These are phyloP conservation scores for Ectemnius continuus DNA, from an alignment of 2,888 invertebrate species.

Conservation along the genomic window DNA sequence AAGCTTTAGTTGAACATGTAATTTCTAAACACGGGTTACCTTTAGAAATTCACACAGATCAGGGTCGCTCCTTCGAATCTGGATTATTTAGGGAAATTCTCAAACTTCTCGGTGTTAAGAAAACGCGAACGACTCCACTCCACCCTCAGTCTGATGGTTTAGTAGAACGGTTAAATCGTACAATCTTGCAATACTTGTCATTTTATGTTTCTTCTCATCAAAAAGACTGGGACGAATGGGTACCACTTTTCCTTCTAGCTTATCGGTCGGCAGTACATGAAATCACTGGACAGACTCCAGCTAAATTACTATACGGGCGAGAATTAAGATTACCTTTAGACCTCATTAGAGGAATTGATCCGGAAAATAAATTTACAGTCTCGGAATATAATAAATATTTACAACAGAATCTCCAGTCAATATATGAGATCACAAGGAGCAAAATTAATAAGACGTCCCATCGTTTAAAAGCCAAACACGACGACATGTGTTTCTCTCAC, in stretches of 20 bases:
- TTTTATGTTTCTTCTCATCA: no score
- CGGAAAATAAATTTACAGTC: no score
- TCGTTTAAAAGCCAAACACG: no score
- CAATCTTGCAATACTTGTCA: no score
- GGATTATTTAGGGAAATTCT: not conserved
- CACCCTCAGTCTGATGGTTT: no score
- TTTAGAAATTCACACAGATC: not conserved
- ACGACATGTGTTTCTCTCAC: no score
- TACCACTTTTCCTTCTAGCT: slow-evolving; percentile 28
- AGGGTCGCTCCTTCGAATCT: not conserved
- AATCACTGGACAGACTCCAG: not conserved
- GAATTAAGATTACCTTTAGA: slow-evolving; percentile 5
- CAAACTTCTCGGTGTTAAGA: not conserved
- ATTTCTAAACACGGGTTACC: not conserved
- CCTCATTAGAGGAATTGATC: not conserved
- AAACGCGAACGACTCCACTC: not conserved
- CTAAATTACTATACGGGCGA: not conserved
- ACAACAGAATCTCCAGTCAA: no score
- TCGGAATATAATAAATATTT: no score
- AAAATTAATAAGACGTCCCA: no score
- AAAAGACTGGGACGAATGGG: slow-evolving; percentile 32
- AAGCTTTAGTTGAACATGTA: not conserved
- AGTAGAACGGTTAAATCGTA: no score
- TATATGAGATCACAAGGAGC: no score
- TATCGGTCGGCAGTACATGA: slow-evolving; percentile 35